Conservation (phyloP, 2,113 vertebrate species). For the Cochlearius cochlearius region DNA sequence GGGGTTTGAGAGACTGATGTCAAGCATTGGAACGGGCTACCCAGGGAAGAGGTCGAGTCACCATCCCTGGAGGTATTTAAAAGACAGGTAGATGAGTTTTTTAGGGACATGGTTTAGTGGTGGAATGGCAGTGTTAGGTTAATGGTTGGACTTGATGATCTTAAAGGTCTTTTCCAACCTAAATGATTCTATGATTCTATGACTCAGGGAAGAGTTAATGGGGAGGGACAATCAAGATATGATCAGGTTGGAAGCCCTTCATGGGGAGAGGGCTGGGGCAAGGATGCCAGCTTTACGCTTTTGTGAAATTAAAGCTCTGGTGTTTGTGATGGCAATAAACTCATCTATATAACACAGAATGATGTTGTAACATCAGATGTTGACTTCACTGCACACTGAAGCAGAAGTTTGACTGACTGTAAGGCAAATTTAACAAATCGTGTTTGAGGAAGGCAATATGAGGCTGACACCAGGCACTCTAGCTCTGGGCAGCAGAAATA, state of each 20-base stretch:
- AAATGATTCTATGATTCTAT: too few species aligned
- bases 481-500: not conserved
- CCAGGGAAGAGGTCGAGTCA: too few species aligned
- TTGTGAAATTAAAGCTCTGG: not conserved
- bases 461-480: not conserved
- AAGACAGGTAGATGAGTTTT: too few species aligned
- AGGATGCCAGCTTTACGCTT: not conserved
- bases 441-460: not conserved
- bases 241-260: not conserved
- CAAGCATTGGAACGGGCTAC: not conserved
- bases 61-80: too few species aligned
- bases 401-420: not conserved
- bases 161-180: too few species aligned
- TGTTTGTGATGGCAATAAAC: not conserved
- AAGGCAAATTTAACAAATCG: not conserved
- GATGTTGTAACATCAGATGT: not conserved
- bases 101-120: too few species aligned
- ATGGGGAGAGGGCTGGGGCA: not conserved
- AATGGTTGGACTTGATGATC: too few species aligned
- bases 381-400: not conserved
- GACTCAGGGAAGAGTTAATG: not conserved
- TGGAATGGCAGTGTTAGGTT: too few species aligned
- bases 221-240: not conserved
- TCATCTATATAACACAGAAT: not conserved
- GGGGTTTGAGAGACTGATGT: not conserved